Percentiles rank a stretch among this genome's conserved stretches.
Conservation (phyloP, 2,797 vertebrate species). For the Aulostomus chinensis region DNA sequence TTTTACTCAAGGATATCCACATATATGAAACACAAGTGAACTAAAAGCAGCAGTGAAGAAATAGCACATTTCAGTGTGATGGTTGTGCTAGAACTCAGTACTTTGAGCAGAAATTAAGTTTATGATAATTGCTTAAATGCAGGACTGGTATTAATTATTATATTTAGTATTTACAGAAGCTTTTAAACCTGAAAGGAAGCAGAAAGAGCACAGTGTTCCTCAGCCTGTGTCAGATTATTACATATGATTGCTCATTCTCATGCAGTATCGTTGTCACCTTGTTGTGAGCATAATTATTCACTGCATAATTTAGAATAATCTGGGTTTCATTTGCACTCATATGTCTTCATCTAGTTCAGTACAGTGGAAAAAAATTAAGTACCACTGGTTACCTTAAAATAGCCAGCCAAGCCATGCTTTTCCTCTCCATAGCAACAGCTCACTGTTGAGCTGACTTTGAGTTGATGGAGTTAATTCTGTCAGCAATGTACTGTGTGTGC, state of each 20-base stretch:
- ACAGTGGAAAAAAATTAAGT: slow-evolving; percentile 23
- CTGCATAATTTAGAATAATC: background rate
- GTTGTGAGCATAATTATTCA: background rate
- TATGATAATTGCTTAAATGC: background rate
- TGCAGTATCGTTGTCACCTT: background rate
- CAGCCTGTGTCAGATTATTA: background rate
- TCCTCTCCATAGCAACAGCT: slow-evolving; percentile 74
- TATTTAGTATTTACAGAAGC: background rate
- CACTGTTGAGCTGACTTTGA: slow-evolving; percentile 44
- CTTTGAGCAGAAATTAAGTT: background rate
- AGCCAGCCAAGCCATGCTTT: slow-evolving; percentile 60
- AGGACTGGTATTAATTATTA: background rate
- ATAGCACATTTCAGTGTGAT: background rate
- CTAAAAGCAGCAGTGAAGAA: background rate
- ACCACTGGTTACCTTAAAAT: slow-evolving; percentile 62
- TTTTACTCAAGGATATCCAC: background rate
- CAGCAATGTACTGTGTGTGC: slow-evolving; percentile 32
- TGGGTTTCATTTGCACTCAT: background rate
- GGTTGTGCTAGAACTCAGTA: background rate
- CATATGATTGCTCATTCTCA: background rate
- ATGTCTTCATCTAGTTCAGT: slow-evolving; percentile 15
- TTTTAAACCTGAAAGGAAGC: background rate
- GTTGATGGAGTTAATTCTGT: slow-evolving; percentile 59
- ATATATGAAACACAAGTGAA: background rate
- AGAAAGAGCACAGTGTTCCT: background rate